A percentile compares a stretch with the other conserved stretches of the same genome.
Conservation (phyloP, 2,113 vertebrate species). For the Corythornis vintsioides region DNA sequence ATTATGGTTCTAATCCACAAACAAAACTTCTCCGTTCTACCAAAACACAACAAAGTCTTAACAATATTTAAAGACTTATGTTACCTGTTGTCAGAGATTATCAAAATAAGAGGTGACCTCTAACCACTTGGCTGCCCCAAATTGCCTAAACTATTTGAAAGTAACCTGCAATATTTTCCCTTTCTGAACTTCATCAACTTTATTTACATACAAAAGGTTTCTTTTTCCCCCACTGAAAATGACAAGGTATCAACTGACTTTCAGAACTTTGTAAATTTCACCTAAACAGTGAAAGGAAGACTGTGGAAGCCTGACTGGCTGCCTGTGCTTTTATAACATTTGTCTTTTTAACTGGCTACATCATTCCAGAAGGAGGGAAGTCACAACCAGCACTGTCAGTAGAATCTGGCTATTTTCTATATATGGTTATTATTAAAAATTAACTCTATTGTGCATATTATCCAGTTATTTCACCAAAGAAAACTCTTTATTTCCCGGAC, state of each 20-base stretch:
- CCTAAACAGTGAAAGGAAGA: background rate
- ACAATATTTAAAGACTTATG: background rate
- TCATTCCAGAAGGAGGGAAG: background rate
- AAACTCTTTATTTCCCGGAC: background rate
- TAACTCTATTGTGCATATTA: fast-evolving
- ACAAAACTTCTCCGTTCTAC: background rate
- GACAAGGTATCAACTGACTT: background rate
- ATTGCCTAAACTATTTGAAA: background rate
- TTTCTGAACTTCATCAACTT: background rate
- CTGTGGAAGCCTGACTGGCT: background rate
- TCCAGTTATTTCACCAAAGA: background rate
- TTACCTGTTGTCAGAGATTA: background rate
- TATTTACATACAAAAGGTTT: background rate
- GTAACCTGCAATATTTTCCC: background rate
- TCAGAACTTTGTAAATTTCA: background rate
- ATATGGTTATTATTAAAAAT: background rate
- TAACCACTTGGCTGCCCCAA: background rate
- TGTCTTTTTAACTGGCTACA: background rate
- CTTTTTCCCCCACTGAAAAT: background rate
- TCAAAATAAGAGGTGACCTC: background rate
- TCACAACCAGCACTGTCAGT: background rate
- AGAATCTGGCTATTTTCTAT: background rate
- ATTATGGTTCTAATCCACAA: background rate
- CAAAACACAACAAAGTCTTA: background rate
- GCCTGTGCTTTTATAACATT: background rate